phyloP scores from a whole-genome alignment of 2,888 invertebrate species.

The Exocentrus adspersus region DNA sequence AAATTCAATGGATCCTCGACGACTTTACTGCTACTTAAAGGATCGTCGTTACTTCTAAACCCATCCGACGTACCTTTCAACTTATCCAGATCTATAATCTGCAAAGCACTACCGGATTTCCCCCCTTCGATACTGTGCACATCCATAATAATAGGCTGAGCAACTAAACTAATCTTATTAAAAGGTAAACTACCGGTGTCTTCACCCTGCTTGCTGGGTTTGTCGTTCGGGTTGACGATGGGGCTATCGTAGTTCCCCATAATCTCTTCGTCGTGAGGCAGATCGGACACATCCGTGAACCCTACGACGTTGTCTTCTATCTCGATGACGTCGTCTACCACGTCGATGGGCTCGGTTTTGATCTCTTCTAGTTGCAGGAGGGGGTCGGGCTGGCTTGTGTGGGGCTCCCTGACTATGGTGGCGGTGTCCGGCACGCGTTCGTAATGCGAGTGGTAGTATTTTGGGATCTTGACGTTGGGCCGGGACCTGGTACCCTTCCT shows the following conservation, averaged over 20 bases:
- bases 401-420: conserved; percentile 42
- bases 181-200: conserved; percentile 20
- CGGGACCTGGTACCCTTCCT: conserved; percentile 61
- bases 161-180: conserved; percentile 33
- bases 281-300: conserved; percentile 38
- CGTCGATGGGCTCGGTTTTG: conserved; percentile 59
- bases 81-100: conserved; percentile 10
- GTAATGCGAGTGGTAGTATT: conserved; percentile 53
- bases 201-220: conserved; percentile 12
- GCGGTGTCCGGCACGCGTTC: conserved; percentile 43
- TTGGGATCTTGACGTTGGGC: conserved; percentile 61
- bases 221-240: conserved; percentile 37
- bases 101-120: conserved; percentile 14
- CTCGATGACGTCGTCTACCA: conserved; percentile 52
- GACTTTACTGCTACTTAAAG: conserved; percentile 12
- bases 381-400: conserved; percentile 45
- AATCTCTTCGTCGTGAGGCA: conserved; percentile 44
- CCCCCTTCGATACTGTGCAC: conserved; percentile 42
- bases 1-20: conserved; percentile 33
- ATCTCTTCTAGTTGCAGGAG: conserved; percentile 54
- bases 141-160: conserved; percentile 42
- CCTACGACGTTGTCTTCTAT: conserved; percentile 46
- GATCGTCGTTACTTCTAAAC: too few species aligned
- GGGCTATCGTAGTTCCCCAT: conserved; percentile 47
- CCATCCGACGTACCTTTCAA: conserved; percentile 12